Conservation (phyloP, 2,797 vertebrate genomes). For the Rhabdophis nuchalis region DNA sequence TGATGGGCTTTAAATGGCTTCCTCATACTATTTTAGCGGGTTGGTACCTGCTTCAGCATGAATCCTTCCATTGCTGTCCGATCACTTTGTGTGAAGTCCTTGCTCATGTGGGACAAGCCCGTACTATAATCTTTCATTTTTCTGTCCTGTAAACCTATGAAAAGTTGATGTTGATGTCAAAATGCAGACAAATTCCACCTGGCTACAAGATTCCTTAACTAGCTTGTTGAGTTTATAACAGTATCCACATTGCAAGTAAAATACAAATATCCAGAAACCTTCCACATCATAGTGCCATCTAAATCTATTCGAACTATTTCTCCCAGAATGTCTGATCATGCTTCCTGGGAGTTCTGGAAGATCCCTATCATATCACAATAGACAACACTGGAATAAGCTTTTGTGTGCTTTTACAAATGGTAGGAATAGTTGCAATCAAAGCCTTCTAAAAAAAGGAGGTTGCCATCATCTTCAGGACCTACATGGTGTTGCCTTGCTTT, state of each 20-base stretch:
- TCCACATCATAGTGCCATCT: not conserved
- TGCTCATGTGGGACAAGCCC: not conserved
- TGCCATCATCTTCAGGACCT: not conserved
- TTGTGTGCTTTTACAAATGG: not conserved
- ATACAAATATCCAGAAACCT: not conserved
- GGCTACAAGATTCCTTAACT: not conserved
- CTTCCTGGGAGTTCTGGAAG: not conserved
- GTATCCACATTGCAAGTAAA: not conserved
- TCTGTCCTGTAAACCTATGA: not conserved
- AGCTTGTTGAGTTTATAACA: not conserved
- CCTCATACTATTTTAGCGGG: not conserved
- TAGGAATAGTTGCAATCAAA: not conserved
- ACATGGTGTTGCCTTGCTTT: not conserved
- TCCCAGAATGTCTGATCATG: not conserved
- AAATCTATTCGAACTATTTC: not conserved
- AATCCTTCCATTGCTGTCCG: not conserved
- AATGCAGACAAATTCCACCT: not conserved
- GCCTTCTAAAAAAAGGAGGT: not conserved
- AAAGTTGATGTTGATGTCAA: not conserved
- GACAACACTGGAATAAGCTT: not conserved
- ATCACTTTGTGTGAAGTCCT: not conserved
- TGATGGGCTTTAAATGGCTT: not conserved
- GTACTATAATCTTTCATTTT: not conserved
- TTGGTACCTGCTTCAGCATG: not conserved
- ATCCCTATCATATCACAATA: not conserved